Base-by-base conservation (phyloP, 2,888 invertebrate genomes). In the Xylota sylvarum region DNA sequence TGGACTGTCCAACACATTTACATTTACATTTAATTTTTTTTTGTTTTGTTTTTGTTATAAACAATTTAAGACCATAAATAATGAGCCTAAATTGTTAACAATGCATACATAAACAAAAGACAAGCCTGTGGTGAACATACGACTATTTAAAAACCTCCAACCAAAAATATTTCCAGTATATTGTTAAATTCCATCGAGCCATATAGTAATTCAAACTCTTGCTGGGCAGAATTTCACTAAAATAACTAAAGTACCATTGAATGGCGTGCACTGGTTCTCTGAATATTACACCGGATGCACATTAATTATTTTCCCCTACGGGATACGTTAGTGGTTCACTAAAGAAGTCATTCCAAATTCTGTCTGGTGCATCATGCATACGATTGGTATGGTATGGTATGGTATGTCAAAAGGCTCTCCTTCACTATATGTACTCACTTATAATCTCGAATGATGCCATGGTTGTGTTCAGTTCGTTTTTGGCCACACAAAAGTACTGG, bases 401-500 rank as follows among this genome's bases (percentile, higher is more conserved):
- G 9, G 19, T 43, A 17, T 35, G 19, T 14, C 9, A 58, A 32
- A 19, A 70, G 19, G 9, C 10, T 48, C 3, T 23, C 27, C 9
- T 7, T 52, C 37, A 46, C 12, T 48, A 74, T 70, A n/a, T n/a
- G n/a, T n/a, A 89, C 92, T 92, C 93, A 95, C 96, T 96, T 90
- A 95, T 94, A 43, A 96, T 92, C 78, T 94, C 94, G 86, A 96
- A 94, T 69, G 94, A 94, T 14, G 97, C 98, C 90, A 95, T 96
- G 0, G 97, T 96, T 55, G 95, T 95, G 88, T 97, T 96, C 27
- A 97, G 93, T 88, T 96, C 96, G 90, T 98, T 98, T 91, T 97
- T 97, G 76, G 96, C 96, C 70, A 97, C 95, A 90, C 98, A 98
- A 90, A 96, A 95, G 92, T 97, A 98, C 86, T 94, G 94, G 14